phyloP scores from a whole-genome alignment of 2,888 invertebrate genomes.

The Cyclophora albipunctata region DNA sequence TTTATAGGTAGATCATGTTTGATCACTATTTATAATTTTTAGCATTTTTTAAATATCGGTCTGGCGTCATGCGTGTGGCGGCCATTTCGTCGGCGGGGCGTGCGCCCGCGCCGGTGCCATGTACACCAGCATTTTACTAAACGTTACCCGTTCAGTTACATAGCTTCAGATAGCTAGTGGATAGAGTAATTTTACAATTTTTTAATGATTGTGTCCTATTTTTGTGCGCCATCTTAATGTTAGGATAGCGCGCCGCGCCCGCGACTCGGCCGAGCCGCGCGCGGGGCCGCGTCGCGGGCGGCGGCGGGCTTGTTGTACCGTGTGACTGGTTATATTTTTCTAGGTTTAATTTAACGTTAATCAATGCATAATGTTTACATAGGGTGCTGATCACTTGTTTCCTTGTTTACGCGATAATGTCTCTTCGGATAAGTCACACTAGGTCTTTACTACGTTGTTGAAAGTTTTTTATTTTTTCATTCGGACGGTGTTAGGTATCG shows the following conservation, averaged over 20 bases:
- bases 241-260: conserved; percentile 17
- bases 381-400: conserved; percentile 42
- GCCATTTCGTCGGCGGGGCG: not conserved
- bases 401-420: conserved; percentile 26
- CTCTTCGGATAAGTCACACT: conserved; percentile 16
- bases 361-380: conserved; percentile 45
- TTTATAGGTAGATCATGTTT: conserved; percentile 37
- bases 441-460: conserved; percentile 35
- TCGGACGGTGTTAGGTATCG: conserved; percentile 25
- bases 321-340: conserved; percentile 30
- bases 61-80: not conserved
- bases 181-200: conserved; percentile 56
- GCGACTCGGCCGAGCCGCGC: not conserved
- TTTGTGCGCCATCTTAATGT: conserved; percentile 41
- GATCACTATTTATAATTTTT: conserved; percentile 54
- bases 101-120: conserved; percentile 27
- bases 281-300: conserved; percentile 1
- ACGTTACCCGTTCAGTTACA: conserved; percentile 63
- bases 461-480: conserved; percentile 25
- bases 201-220: conserved; percentile 39
- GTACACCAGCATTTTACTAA: conserved; percentile 44
- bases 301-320: conserved; percentile 22
- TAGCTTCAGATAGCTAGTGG: conserved; percentile 62
- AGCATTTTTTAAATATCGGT: conserved; percentile 46
- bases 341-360: conserved; percentile 40